A percentile compares a stretch with the other conserved stretches of the same genome.
phyloP scores from a whole-genome alignment of 2,113 vertebrate genomes.

The Casuarius casuarius region DNA sequence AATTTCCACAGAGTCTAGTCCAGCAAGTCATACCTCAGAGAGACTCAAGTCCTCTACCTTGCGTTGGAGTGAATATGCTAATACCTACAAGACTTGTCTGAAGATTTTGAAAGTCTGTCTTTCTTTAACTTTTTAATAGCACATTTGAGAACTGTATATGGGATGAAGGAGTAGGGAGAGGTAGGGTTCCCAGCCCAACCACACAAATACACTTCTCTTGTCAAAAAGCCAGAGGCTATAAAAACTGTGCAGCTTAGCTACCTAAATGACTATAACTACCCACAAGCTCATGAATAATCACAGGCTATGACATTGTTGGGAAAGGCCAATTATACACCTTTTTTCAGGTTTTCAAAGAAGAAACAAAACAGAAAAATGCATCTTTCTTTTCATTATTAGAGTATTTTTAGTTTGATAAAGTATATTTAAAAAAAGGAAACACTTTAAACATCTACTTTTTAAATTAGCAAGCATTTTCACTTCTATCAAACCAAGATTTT shows the following conservation, averaged over 20 bases:
- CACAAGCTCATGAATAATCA: fast-evolving
- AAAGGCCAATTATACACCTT: neutral
- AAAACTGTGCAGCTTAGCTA: neutral
- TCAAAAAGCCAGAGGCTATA: neutral
- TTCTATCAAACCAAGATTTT: neutral
- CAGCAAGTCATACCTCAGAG: neutral
- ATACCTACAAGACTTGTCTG: neutral
- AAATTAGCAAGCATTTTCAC: fast-evolving
- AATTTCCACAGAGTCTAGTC: neutral
- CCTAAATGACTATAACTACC: neutral
- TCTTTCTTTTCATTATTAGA: fast-evolving
- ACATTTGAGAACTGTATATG: neutral
- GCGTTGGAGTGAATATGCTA: neutral
- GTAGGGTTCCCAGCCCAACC: neutral
- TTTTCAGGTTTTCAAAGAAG: neutral
- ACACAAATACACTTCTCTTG: neutral
- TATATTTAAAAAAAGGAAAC: neutral
- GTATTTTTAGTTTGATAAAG: neutral
- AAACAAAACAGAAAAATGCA: neutral
- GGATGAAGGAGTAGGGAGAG: neutral
- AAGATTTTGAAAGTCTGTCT: neutral
- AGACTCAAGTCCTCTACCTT: neutral
- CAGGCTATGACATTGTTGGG: fast-evolving
- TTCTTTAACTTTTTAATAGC: neutral
- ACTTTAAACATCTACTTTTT: neutral